These are phyloP conservation scores for Potorous gilbertii DNA, from an alignment of 2,797 vertebrate genomes.

Conservation along the genomic window DNA sequence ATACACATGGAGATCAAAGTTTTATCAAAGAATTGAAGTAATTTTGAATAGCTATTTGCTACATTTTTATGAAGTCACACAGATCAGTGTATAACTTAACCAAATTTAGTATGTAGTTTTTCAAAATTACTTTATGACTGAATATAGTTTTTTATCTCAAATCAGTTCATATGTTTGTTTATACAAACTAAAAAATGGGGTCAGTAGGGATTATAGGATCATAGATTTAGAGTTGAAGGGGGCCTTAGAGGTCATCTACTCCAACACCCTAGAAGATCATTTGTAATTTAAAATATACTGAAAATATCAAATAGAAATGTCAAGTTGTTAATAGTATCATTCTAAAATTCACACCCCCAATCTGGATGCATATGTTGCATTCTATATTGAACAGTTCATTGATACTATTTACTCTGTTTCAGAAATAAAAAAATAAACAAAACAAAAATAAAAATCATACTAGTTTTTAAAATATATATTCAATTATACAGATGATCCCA, in stretches of 20 bases:
- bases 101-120: neutral
- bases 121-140: constrained; percentile 12
- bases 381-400: neutral
- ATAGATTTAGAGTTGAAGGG: neutral
- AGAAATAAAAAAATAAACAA: neutral
- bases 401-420: constrained; percentile 32
- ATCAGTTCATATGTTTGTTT: neutral
- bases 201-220: neutral
- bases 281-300: neutral
- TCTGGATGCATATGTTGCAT: neutral
- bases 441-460: neutral
- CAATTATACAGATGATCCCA: neutral
- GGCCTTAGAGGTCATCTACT: neutral
- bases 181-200: neutral
- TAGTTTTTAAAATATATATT: neutral
- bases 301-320: constrained; percentile 36
- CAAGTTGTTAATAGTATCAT: constrained; percentile 32
- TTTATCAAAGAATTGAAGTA: neutral
- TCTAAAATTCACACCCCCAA: neutral
- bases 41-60: constrained; percentile 13
- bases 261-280: neutral
- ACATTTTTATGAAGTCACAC: constrained; percentile 18
- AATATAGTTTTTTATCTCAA: constrained; percentile 7
- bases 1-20: neutral
- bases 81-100: constrained; percentile 5